Evolutionary conservation across 2,113 vertebrate species (phyloP), one percentile per base, ranked within the genome.

Genomic region (Fulica atra): DNA sequence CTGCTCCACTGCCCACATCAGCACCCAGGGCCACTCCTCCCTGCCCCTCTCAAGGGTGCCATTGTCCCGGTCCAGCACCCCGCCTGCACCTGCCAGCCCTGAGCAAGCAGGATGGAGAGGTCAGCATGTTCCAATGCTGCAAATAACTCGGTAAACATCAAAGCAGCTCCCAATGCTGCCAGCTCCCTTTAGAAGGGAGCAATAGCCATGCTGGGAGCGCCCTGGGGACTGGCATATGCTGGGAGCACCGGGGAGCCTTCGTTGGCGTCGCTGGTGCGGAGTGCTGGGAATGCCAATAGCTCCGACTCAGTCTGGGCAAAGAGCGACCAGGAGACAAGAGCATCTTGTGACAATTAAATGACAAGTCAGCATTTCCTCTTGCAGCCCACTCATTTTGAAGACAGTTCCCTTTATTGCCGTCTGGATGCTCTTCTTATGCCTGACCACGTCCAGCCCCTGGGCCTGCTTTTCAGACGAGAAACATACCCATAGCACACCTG

Each of bases 21-120:
- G 36, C 44, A 51, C 21, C 21, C 5, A 2, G 56, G 10, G 24
- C 44, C 1, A 3, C 46, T 69, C 50, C 68, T 66, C 61, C 50
- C 56, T 1, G 0, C 21, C 31, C 19, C 54, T 73, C 48, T 60
- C 29, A 56, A 33, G 70, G 35, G 28, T 26, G 23, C 29, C 86
- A 73, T 68, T 4, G 3, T 48, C 48, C 29, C 0, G 0, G 24
- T 36, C 54, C n/a, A 7, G 35, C 0, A 0, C 44, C 11, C 16
- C 44, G n/a, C 31, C 56, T 66, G 40, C 31, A 29, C 33, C 57
- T 72, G 48, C 53, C 18, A 65, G 50, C 21, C 56, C 53, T 17
- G 7, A 0, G 4, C 7, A 3, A 44, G 53, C 76, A 86, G 29
- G 54, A 38, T 23, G 48, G 21, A 14, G 46, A 26, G 36, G 85